Percentiles rank a stretch among this genome's conserved stretches.
These are phyloP conservation scores for Sardina pilchardus DNA, from an alignment of 2,113 vertebrate genomes.

Conservation along the genomic window DNA sequence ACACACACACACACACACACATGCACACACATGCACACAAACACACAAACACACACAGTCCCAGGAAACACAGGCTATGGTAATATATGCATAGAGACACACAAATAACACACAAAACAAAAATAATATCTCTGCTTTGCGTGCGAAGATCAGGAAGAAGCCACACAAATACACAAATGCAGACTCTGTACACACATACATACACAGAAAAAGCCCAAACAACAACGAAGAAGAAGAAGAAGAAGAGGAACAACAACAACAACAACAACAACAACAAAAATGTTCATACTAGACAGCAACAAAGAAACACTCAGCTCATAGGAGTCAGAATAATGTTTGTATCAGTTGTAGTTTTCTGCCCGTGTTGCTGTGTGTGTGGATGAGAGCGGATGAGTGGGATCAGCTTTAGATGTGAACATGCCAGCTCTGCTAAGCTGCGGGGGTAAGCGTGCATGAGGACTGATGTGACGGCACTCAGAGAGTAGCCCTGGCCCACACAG, in stretches of 20 bases:
- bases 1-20: slow-evolving; percentile 10
- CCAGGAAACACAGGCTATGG: not conserved
- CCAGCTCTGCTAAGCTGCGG: not conserved
- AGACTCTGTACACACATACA: not conserved
- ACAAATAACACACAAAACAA: not conserved
- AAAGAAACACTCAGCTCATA: too few relatives aligned
- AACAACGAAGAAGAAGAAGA: not conserved
- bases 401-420: not conserved
- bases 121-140: not conserved
- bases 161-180: not conserved
- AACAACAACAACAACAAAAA: too few relatives aligned
- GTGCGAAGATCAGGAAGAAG: not conserved
- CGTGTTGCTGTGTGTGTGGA: not conserved
- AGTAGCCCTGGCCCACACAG: not conserved
- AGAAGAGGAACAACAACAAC: too few relatives aligned
- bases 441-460: not conserved
- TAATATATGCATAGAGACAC: too few relatives aligned
- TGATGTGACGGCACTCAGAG: not conserved
- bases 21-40: not conserved
- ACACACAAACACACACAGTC: not conserved
- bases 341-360: too few relatives aligned
- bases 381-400: not conserved
- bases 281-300: too few relatives aligned
- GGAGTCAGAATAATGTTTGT: too few relatives aligned
- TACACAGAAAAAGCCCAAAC: not conserved